Evolutionary conservation across 2,797 vertebrate genomes (phyloP).

Genomic region (Crossoptilon crossoptilon): DNA sequence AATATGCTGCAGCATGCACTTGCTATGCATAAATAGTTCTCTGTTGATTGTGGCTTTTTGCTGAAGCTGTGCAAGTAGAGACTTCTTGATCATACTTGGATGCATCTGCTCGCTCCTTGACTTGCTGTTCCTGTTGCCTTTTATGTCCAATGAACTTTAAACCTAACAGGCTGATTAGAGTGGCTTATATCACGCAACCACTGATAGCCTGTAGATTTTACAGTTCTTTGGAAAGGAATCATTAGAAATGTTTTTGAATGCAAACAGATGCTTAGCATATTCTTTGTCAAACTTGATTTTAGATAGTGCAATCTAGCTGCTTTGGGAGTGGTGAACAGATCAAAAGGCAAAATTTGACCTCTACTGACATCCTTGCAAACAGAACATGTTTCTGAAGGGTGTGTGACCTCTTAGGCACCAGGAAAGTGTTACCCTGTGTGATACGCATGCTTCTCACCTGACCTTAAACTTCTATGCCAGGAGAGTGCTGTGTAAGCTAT

Average conservation of each 20-base stretch:
- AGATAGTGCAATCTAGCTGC: not conserved
- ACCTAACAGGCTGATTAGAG: not conserved
- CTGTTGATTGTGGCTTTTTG: constrained; percentile 9
- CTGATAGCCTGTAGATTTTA: not conserved
- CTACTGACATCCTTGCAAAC: not conserved
- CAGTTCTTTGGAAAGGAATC: not conserved
- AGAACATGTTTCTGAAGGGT: constrained; percentile 12
- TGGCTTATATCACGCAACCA: not conserved
- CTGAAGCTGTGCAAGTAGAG: constrained; percentile 9
- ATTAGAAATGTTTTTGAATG: not conserved
- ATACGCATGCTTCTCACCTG: constrained; percentile 57
- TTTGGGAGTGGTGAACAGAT: not conserved
- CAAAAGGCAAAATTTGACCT: not conserved
- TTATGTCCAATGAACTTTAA: constrained; percentile 23
- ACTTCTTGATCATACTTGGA: not conserved
- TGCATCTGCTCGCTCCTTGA: not conserved
- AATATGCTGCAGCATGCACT: not conserved
- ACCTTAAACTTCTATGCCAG: constrained; percentile 61
- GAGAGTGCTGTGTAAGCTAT: constrained; percentile 34
- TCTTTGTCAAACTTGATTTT: not conserved
- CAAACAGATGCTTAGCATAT: not conserved
- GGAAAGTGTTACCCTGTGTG: not conserved
- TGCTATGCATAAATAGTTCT: not conserved
- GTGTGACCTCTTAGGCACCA: not conserved
- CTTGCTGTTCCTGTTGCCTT: constrained; percentile 20